Percentiles rank a stretch among this genome's conserved stretches.
Conservation (phyloP, 1,140 invertebrate genomes). For the Cylas formicarius region DNA sequence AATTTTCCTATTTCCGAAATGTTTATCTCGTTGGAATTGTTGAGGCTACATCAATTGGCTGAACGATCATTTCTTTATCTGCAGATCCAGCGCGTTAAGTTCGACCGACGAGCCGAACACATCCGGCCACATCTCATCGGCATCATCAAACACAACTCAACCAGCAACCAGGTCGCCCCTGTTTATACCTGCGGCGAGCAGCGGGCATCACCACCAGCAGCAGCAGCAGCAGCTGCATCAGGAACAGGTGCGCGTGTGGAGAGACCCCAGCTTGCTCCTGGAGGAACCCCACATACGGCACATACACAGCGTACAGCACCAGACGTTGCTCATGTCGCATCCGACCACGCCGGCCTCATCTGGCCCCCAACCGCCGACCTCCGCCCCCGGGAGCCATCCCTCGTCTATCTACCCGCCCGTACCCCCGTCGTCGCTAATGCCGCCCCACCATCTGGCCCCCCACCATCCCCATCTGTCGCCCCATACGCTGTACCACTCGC, state of each 20-base stretch:
- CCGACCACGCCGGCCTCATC: constrained; percentile 34
- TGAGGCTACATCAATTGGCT: not conserved
- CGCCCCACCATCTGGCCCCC: constrained; percentile 33
- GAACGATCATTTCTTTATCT: not conserved
- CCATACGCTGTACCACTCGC: constrained; percentile 41
- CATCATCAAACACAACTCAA: constrained; percentile 9
- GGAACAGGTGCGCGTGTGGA: constrained; percentile 44
- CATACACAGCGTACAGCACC: constrained; percentile 49
- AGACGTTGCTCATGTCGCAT: constrained; percentile 49
- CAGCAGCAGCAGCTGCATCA: constrained; percentile 4
- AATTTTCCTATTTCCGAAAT: too few relatives aligned
- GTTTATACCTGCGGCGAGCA: constrained; percentile 45
- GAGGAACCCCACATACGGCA: constrained; percentile 46
- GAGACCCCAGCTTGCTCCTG: constrained; percentile 45
- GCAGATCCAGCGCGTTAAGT: constrained; percentile 53
- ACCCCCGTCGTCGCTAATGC: constrained; percentile 32
- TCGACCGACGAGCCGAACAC: constrained; percentile 42
- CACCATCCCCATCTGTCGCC: constrained; percentile 45
- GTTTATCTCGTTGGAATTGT: too few relatives aligned
- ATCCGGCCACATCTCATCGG: constrained; percentile 4
- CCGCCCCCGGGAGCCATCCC: constrained; percentile 30
- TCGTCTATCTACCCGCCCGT: constrained; percentile 29
- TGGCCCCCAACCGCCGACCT: constrained; percentile 30
- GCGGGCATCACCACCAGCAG: constrained; percentile 11
- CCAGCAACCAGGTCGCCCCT: constrained; percentile 46